A percentile compares a stretch with the other conserved stretches of the same genome.
Conservation (phyloP, 2,888 invertebrate genomes). For the Pyrrhia umbra region DNA sequence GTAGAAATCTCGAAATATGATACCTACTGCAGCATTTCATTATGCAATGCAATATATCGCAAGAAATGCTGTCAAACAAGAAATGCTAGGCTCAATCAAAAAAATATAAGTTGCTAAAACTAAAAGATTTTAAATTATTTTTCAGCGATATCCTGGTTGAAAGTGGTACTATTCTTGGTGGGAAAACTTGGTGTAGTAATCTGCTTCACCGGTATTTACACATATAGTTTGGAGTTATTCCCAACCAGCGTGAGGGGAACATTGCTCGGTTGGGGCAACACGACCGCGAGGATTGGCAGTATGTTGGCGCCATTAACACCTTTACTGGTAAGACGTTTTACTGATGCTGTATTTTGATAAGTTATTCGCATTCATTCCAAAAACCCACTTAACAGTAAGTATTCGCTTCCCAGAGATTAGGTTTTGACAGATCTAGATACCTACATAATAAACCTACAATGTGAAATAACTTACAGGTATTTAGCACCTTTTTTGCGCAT, state of each 20-base stretch:
- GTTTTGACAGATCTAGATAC: too few relatives aligned
- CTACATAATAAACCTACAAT: too few relatives aligned
- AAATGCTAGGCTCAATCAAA: not conserved
- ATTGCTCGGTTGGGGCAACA: constrained; percentile 78
- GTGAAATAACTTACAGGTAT: too few relatives aligned
- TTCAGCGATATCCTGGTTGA: constrained; percentile 79
- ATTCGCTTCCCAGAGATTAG: too few relatives aligned
- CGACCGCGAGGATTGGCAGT: constrained; percentile 79
- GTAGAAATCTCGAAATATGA: not conserved
- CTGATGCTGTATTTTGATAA: not conserved
- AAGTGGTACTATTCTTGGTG: constrained; percentile 74
- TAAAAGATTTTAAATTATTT: constrained; percentile 39
- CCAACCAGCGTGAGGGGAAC: constrained; percentile 83
- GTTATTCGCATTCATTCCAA: not conserved
- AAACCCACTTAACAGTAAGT: too few relatives aligned
- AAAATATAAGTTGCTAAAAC: not conserved
- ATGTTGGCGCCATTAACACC: constrained; percentile 83
- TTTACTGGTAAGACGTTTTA: constrained; percentile 73
- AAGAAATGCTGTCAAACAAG: too few relatives aligned
- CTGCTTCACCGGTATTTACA: constrained; percentile 82
- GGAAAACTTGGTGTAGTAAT: constrained; percentile 80
- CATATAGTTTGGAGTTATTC: constrained; percentile 81
- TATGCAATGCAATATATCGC: too few relatives aligned
- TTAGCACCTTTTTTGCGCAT: too few relatives aligned
- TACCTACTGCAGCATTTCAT: too few relatives aligned